These are phyloP conservation scores for Pseudococcus longispinus DNA, from an alignment of 2,888 invertebrate genomes.

Conservation along the genomic window DNA sequence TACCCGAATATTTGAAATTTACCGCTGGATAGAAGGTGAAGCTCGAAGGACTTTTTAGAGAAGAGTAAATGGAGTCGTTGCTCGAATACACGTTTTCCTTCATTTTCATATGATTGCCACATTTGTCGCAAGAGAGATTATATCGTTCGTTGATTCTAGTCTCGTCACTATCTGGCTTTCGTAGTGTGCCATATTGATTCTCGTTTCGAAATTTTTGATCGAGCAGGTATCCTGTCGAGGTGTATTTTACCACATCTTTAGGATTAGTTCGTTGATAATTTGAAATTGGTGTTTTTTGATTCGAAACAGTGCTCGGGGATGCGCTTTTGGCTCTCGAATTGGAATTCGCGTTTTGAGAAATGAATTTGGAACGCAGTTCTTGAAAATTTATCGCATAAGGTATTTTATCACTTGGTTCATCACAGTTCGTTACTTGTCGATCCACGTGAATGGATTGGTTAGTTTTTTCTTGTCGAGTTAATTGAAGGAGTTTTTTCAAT, in stretches of 20 bases:
- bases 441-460: background rate
- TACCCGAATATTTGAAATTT: background rate
- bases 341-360: background rate
- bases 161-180: background rate
- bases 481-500: background rate
- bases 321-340: background rate
- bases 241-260: background rate
- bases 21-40: background rate
- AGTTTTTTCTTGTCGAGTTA: background rate
- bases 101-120: background rate
- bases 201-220: background rate
- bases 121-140: background rate
- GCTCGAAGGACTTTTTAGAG: background rate
- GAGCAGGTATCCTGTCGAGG: background rate
- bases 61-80: background rate
- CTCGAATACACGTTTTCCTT: background rate
- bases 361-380: background rate
- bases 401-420: background rate
- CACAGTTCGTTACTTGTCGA: background rate
- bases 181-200: background rate
- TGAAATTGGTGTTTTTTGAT: background rate
- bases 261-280: background rate
- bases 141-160: background rate
- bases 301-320: background rate
- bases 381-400: background rate